Conservation (phyloP, 2,888 invertebrate species). For the Isotomurus palustris region DNA sequence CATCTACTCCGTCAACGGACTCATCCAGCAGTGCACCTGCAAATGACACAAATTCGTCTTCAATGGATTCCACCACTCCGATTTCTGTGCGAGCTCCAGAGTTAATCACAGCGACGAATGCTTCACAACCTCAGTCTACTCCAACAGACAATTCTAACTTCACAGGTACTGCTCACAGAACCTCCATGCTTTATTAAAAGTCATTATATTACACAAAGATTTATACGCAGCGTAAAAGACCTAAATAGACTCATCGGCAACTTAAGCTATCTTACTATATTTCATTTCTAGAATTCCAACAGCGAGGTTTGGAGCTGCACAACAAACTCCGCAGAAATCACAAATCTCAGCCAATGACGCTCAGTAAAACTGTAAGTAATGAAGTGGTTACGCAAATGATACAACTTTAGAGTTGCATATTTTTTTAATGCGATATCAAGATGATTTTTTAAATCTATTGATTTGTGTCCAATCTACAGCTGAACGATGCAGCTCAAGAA, state of each 20-base stretch:
- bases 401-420: too few species aligned
- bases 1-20: background rate
- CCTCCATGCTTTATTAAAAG: background rate
- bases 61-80: background rate
- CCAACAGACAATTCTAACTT: background rate
- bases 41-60: constrained; percentile 2
- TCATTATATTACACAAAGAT: background rate
- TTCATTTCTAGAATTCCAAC: constrained; percentile 22
- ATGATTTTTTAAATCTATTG: too few species aligned
- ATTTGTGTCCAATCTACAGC: constrained; percentile 10
- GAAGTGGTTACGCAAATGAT: too few species aligned
- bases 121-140: background rate
- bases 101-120: background rate
- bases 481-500: constrained; percentile 24
- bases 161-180: background rate
- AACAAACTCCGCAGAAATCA: constrained; percentile 26
- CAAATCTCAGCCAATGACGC: constrained; percentile 21
- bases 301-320: constrained; percentile 22
- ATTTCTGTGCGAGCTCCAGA: background rate
- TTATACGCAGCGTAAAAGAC: background rate
- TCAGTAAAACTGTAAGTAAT: constrained; percentile 34
- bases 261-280: background rate
- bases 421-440: background rate
- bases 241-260: background rate
- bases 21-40: background rate